Percentiles rank a stretch among this genome's conserved stretches.
Evolutionary conservation across 2,113 vertebrate species (phyloP).

Genomic region (Actinemys pallida): DNA sequence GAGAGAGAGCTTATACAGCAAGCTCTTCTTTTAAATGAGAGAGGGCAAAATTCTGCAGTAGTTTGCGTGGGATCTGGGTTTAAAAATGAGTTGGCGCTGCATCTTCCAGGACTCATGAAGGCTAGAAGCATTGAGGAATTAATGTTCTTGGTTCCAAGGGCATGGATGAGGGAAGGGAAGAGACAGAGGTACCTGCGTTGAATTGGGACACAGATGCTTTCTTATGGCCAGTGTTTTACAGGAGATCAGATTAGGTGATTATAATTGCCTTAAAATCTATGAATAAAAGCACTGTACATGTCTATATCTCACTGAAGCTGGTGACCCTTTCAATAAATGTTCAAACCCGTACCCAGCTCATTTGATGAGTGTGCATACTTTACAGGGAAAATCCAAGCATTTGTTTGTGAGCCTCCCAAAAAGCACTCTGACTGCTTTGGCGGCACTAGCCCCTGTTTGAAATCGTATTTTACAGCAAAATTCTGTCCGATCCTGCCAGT

Average conservation of each 20-base stretch:
- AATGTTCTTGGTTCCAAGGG: background rate
- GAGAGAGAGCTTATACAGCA: no score
- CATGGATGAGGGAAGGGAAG: background rate
- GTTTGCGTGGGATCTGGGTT: background rate
- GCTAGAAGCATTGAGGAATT: background rate
- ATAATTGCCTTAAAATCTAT: background rate
- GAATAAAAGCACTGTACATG: background rate
- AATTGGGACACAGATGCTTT: background rate
- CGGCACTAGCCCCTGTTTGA: fast-evolving
- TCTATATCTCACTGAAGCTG: background rate
- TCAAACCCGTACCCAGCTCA: background rate
- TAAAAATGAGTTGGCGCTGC: background rate
- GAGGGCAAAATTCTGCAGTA: background rate
- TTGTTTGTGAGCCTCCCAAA: background rate
- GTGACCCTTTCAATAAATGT: background rate
- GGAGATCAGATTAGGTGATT: background rate
- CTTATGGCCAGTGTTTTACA: background rate
- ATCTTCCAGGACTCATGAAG: background rate
- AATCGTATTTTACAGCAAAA: background rate
- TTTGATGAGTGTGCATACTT: background rate
- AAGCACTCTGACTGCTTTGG: background rate
- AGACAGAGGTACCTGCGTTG: background rate
- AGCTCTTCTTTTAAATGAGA: background rate
- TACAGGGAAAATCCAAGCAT: background rate
- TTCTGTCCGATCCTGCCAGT: background rate